phyloP scores from a whole-genome alignment of 2,113 vertebrate species.

The Macaca mulatta region DNA sequence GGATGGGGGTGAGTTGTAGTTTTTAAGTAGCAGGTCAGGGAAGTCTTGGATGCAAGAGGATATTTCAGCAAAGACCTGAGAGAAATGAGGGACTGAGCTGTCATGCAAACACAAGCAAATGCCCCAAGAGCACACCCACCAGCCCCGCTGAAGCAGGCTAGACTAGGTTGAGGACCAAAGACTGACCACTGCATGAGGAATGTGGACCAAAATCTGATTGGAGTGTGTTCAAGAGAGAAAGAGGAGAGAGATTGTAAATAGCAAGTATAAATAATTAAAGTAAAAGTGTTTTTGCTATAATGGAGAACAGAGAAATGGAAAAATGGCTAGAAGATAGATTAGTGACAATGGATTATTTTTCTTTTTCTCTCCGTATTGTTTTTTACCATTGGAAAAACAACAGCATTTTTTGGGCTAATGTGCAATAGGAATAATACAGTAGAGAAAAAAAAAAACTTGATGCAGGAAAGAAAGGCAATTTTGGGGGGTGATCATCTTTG shows the following conservation, averaged over 20 bases:
- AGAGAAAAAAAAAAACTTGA: neutral
- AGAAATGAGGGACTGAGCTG: neutral
- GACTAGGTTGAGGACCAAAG: neutral
- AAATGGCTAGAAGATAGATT: neutral
- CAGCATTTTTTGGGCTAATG: too few relatives aligned
- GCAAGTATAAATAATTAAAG: neutral
- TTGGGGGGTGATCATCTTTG: neutral
- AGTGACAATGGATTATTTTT: neutral
- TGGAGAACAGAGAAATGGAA: neutral
- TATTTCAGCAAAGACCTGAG: neutral
- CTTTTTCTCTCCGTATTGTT: neutral
- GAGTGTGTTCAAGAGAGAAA: neutral
- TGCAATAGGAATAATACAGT: neutral
- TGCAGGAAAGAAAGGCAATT: neutral
- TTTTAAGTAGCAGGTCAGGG: conserved; percentile 20
- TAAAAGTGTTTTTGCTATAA: neutral
- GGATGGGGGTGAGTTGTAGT: neutral
- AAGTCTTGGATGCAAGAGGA: neutral
- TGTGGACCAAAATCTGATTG: neutral
- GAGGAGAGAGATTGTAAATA: neutral
- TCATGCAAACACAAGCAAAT: neutral
- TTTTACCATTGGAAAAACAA: neutral
- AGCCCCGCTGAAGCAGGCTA: neutral
- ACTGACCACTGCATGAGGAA: neutral
- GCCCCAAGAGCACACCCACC: neutral